phyloP scores from a whole-genome alignment of 2,113 vertebrate species.

The Gopherus flavomarginatus region DNA sequence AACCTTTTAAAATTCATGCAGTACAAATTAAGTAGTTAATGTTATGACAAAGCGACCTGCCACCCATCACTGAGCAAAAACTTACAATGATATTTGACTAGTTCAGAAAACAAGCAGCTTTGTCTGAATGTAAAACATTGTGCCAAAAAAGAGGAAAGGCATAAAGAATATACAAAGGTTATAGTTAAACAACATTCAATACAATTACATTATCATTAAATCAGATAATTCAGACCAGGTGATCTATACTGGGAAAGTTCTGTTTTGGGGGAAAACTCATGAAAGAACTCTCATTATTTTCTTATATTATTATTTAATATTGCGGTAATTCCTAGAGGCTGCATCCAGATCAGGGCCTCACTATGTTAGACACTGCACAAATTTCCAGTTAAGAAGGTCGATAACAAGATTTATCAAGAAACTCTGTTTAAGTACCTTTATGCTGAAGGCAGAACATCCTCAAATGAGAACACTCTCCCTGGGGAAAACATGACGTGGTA shows the following conservation, averaged over 20 bases:
- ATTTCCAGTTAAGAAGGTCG: neutral
- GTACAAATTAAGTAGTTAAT: neutral
- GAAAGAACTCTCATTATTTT: neutral
- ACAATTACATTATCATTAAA: neutral
- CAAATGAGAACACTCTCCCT: neutral
- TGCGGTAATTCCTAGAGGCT: neutral
- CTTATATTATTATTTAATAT: neutral
- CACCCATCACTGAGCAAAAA: neutral
- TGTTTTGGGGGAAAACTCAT: neutral
- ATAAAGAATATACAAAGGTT: neutral
- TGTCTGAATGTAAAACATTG: neutral
- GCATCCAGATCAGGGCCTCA: neutral
- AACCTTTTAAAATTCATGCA: neutral
- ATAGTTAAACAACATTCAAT: neutral
- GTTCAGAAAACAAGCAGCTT: neutral
- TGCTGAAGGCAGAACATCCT: neutral
- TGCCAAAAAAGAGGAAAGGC: neutral
- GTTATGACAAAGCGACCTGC: neutral
- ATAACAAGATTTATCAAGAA: neutral
- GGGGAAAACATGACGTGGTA: neutral
- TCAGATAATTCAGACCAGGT: neutral
- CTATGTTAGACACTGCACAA: neutral
- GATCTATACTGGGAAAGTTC: neutral
- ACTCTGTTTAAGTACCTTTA: neutral
- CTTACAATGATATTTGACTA: neutral